These are phyloP conservation scores for Notarius lentiginosus DNA, from an alignment of 2,113 vertebrate genomes.

Conservation along the genomic window DNA sequence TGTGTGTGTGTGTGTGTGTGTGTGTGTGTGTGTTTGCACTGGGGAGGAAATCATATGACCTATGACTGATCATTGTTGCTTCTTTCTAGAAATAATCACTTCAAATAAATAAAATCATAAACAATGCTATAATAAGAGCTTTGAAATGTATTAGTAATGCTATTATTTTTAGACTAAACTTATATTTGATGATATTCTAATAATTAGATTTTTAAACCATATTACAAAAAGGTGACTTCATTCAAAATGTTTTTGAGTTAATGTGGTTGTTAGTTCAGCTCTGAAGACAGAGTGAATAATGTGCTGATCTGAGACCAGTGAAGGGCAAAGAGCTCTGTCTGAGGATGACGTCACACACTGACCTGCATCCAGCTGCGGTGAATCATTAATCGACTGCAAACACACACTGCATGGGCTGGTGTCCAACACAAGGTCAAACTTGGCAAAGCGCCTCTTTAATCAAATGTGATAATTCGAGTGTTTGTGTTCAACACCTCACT, in stretches of 20 bases:
- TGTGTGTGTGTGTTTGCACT: too few relatives aligned
- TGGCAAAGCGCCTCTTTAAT: conserved; percentile 51
- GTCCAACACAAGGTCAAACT: conserved; percentile 20
- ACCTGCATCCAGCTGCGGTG: conserved; percentile 5
- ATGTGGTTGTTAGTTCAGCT: not conserved
- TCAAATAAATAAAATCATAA: not conserved
- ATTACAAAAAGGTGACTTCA: not conserved
- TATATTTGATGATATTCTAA: not conserved
- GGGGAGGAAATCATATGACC: not conserved
- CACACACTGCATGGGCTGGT: not conserved
- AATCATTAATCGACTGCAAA: conserved; percentile 12
- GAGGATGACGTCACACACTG: conserved; percentile 7
- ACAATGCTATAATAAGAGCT: not conserved
- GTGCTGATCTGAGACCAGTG: not conserved
- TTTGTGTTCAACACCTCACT: not conserved
- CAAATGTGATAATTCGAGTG: conserved; percentile 9
- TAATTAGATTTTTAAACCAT: not conserved
- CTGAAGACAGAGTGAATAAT: not conserved
- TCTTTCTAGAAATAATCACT: not conserved
- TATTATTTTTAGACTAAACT: not conserved
- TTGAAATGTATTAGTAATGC: not conserved
- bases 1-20: not conserved
- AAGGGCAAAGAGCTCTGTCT: not conserved
- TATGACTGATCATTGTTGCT: not conserved
- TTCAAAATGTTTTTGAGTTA: not conserved